Evolutionary conservation across 2,113 vertebrate species (phyloP).

Genomic region (Numenius arquata): DNA sequence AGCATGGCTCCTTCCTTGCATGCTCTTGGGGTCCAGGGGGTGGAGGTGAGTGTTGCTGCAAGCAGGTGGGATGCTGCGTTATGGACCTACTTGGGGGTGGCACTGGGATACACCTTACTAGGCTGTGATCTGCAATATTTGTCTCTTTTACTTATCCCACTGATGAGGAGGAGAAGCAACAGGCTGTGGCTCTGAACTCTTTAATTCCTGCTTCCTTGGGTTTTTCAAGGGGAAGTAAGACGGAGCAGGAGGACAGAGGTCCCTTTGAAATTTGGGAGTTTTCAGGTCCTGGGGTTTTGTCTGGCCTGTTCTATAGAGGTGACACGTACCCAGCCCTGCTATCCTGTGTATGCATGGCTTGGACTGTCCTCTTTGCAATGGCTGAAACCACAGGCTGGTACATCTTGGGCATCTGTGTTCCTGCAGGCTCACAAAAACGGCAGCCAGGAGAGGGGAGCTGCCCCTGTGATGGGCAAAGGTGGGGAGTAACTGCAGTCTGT

Average conservation of each 20-base stretch:
- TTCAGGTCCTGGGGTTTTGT: neutral
- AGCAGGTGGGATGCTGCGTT: neutral
- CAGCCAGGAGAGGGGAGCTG: neutral
- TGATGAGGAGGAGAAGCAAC: neutral
- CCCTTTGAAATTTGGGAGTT: neutral
- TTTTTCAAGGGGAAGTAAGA: neutral
- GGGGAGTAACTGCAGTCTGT: neutral
- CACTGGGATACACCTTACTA: neutral
- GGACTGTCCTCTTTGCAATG: neutral
- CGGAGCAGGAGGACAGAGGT: neutral
- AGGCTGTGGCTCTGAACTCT: neutral
- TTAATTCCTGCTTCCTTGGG: neutral
- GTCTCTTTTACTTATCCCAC: neutral
- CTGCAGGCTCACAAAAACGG: neutral
- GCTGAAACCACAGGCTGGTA: neutral
- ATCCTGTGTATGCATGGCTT: rapidly evolving
- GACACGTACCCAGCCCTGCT: neutral
- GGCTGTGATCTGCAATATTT: neutral
- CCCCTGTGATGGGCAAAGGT: neutral
- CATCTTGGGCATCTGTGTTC: neutral
- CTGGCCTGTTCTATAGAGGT: neutral
- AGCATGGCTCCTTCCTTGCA: neutral
- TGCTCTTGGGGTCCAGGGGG: neutral
- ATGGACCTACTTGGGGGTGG: neutral
- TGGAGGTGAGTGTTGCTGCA: neutral